Evolutionary conservation across 2,888 invertebrate species (phyloP).

Genomic region (Tachina grossa): DNA sequence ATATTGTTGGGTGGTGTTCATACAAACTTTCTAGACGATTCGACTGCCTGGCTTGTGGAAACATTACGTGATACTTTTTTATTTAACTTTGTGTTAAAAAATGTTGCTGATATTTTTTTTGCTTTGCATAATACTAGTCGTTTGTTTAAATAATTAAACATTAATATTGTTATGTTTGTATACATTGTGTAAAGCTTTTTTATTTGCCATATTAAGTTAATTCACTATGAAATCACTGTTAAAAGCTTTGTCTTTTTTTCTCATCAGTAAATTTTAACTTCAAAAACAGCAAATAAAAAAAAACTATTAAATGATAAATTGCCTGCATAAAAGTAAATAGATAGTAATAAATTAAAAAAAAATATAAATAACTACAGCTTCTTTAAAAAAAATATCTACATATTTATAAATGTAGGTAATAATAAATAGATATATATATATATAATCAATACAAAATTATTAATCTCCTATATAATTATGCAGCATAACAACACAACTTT

Average conservation of each 20-base stretch:
- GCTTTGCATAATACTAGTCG: not conserved
- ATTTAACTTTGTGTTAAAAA: not conserved
- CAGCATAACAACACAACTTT: not conserved
- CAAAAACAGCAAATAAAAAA: not conserved
- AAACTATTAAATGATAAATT: constrained; percentile 14
- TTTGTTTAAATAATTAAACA: constrained; percentile 6
- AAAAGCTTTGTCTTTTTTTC: constrained; percentile 6
- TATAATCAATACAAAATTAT: not conserved
- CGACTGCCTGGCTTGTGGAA: no score
- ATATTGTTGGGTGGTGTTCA: no score
- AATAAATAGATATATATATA: constrained; percentile 11
- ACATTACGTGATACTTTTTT: not conserved
- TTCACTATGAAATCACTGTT: constrained; percentile 35
- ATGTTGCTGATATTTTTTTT: not conserved
- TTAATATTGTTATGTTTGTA: constrained; percentile 22
- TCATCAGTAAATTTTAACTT: constrained; percentile 33
- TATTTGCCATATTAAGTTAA: constrained; percentile 24
- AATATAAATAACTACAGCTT: not conserved
- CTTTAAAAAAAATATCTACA: not conserved
- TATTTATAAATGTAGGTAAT: not conserved
- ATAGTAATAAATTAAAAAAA: constrained; percentile 30
- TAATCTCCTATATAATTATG: not conserved
- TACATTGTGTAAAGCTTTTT: not conserved
- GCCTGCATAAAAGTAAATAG: constrained; percentile 39
- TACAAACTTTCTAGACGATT: no score